Percentiles rank a stretch among this genome's conserved stretches.
These are phyloP conservation scores for Creontiades dilutus DNA, from an alignment of 2,888 invertebrate species.

Conservation along the genomic window DNA sequence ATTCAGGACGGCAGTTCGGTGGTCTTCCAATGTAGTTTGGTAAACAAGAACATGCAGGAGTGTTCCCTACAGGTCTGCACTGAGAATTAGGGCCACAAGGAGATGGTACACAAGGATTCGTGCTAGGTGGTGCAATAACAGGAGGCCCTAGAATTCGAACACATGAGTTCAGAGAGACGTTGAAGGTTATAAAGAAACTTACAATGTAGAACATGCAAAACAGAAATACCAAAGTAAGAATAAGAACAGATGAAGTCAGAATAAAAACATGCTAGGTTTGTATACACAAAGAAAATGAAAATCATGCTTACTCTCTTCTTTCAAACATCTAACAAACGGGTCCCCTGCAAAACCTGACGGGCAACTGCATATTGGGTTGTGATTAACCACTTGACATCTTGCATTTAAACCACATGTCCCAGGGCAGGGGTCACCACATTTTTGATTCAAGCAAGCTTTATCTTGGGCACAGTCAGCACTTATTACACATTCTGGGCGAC, in stretches of 20 bases:
- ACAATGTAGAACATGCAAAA: slow-evolving; percentile 41
- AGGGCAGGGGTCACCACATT: slow-evolving; percentile 89
- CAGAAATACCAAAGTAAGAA: slow-evolving; percentile 55
- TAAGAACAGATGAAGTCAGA: slow-evolving; percentile 63
- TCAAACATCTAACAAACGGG: slow-evolving; percentile 87
- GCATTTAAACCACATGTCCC: slow-evolving; percentile 91
- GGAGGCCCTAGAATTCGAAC: slow-evolving; percentile 80
- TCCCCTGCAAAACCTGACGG: slow-evolving; percentile 87
- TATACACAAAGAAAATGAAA: neutral
- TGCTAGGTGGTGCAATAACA: slow-evolving; percentile 80
- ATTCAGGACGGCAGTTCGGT: slow-evolving; percentile 92
- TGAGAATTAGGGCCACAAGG: slow-evolving; percentile 92
- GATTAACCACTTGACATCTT: slow-evolving; percentile 90
- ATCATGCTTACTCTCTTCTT: slow-evolving; percentile 84
- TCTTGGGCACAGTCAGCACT: slow-evolving; percentile 91
- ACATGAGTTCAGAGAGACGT: neutral
- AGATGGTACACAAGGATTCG: slow-evolving; percentile 89
- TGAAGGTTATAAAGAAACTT: neutral
- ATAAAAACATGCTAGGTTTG: neutral
- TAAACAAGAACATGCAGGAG: slow-evolving; percentile 89
- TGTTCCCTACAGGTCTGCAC: slow-evolving; percentile 87
- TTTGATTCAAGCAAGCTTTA: slow-evolving; percentile 88
- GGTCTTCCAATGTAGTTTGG: slow-evolving; percentile 89
- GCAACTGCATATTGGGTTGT: slow-evolving; percentile 92
- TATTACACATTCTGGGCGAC: slow-evolving; percentile 89